Conservation (phyloP, 2,888 invertebrate species). For the Stenurella melanura region DNA sequence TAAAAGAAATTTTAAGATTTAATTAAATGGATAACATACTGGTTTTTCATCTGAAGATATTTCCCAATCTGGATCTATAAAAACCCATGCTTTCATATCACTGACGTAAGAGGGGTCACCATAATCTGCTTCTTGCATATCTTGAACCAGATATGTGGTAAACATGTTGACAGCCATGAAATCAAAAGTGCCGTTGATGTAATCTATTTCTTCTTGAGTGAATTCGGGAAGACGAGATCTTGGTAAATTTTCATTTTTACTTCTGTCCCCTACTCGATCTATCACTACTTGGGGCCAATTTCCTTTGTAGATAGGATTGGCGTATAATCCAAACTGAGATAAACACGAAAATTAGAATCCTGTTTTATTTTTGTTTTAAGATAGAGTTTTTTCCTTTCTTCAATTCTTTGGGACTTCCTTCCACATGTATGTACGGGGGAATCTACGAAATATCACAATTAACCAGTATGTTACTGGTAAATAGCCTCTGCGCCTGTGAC, state of each 20-base stretch:
- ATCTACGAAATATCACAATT: too few species aligned
- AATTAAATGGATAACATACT: not conserved
- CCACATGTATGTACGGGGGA: too few species aligned
- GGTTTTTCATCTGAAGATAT: slow-evolving; percentile 15
- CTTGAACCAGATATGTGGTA: slow-evolving; percentile 75
- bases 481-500: too few species aligned
- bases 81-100: slow-evolving; percentile 13
- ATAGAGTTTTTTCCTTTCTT: too few species aligned
- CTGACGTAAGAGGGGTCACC: slow-evolving; percentile 20
- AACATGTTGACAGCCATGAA: slow-evolving; percentile 84
- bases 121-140: slow-evolving; percentile 16
- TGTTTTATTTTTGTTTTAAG: too few species aligned
- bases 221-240: slow-evolving; percentile 80
- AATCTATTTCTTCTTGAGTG: slow-evolving; percentile 77
- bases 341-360: not conserved
- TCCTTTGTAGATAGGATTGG: slow-evolving; percentile 78
- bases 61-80: slow-evolving; percentile 10
- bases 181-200: slow-evolving; percentile 80
- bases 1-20: not conserved
- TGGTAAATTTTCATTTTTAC: slow-evolving; percentile 70
- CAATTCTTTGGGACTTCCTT: too few species aligned
- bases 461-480: too few species aligned
- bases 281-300: slow-evolving; percentile 82
- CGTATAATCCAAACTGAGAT: slow-evolving; percentile 59
- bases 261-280: slow-evolving; percentile 76